Base-by-base conservation (phyloP, 2,113 vertebrate species). In the Takifugu flavidus region DNA sequence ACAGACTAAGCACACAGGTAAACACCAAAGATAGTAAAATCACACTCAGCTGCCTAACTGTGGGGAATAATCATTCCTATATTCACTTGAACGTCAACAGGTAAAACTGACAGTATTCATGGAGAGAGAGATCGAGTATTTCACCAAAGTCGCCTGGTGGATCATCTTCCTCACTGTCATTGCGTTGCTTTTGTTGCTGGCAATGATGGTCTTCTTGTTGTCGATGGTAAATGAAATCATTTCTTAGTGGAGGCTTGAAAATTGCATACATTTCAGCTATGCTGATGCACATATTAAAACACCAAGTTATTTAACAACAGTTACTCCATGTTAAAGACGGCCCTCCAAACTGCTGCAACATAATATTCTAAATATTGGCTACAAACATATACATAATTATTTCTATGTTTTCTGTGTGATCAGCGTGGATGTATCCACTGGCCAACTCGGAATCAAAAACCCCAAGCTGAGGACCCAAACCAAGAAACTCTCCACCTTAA, bases 31-130 rank as follows among this genome's bases (percentile, higher is more conserved):
- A 20, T 20, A 20, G 20, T 20, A 20, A 20, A 20, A 20, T 20
- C 20, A 20, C 20, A 20, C 20, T 20, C 20, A 20, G 20, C 20
- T 20, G 20, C 20, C 20, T 20, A 20, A 20, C 20, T 20, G 20
- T 20, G 20, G 20, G 20, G 20, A 20, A 20, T 20, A 20, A 20
- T 20, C 20, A 20, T 20, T 20, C 20, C 20, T 20, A 20, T 20
- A 20, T 20, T 20, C 20, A 20, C 20, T 20, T 20, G 20, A 20
- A 20, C 20, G 20, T 20, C 20, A 20, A 20, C 20, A 20, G 20
- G 20, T 20, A 20, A 20, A 20, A 53, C 84, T 98, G 53, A 96
- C 93, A 0, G 94, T 98, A 28, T 98, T 98, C 65, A 90, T 95
- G 25, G 67, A 87, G 49, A 85, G 20, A 59, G 69, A 86, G 51